A percentile compares a stretch with the other conserved stretches of the same genome.
Evolutionary conservation across 1,140 invertebrate genomes (phyloP).

Genomic region (Drosophila subobscura): DNA sequence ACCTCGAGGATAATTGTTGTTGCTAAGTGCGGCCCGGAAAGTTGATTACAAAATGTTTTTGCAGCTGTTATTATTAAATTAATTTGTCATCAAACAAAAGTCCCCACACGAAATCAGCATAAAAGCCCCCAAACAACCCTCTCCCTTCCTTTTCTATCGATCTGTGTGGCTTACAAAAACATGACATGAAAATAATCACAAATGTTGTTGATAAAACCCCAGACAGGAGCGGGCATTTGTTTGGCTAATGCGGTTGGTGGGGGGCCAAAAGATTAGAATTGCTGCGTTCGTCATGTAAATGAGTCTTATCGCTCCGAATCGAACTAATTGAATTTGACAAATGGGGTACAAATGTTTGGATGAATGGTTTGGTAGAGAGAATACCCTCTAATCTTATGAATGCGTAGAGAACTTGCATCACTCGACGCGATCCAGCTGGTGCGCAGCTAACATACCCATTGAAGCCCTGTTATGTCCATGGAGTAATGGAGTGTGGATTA

Average conservation of each 20-base stretch:
- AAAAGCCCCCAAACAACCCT: slow-evolving; percentile 46
- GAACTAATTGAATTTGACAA: slow-evolving; percentile 75
- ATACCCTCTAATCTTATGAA: slow-evolving; percentile 13
- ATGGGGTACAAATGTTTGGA: slow-evolving; percentile 7
- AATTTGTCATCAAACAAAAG: slow-evolving; percentile 78
- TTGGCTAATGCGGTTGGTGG: slow-evolving; percentile 17
- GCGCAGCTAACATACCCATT: background rate
- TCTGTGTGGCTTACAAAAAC: slow-evolving; percentile 43
- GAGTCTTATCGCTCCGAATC: slow-evolving; percentile 58
- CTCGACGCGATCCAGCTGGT: too few species aligned
- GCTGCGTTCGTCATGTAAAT: slow-evolving; percentile 64
- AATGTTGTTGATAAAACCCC: slow-evolving; percentile 69
- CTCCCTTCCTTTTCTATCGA: background rate
- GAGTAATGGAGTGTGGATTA: slow-evolving; percentile 38
- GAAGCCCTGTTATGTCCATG: background rate
- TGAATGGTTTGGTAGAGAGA: background rate
- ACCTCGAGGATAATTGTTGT: slow-evolving; percentile 46
- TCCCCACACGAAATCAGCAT: slow-evolving; percentile 66
- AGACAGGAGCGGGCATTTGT: slow-evolving; percentile 38
- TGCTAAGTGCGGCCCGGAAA: slow-evolving; percentile 24
- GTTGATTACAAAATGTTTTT: slow-evolving; percentile 79
- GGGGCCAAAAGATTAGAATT: slow-evolving; percentile 41
- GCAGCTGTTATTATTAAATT: slow-evolving; percentile 81
- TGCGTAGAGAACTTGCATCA: too few species aligned
- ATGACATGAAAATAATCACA: slow-evolving; percentile 76